Evolutionary conservation across 2,113 vertebrate species (phyloP).

Genomic region (Dermatemys mawii): DNA sequence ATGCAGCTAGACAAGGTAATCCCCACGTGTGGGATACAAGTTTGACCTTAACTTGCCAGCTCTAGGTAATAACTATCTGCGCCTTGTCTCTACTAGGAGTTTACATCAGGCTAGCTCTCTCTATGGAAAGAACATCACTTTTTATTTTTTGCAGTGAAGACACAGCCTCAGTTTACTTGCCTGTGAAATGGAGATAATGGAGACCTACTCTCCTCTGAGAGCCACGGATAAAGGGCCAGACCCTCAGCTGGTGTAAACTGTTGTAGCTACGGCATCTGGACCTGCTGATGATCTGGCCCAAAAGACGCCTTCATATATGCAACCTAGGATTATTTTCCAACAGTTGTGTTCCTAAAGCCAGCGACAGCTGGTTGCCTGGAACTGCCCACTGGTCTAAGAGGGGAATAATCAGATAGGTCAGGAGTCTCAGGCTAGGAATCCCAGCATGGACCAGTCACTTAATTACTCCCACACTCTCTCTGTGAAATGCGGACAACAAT

Average conservation of each 20-base stretch:
- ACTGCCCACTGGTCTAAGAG: not conserved
- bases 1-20: not conserved
- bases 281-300: not conserved
- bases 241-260: not conserved
- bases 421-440: not conserved
- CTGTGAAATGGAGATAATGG: not conserved
- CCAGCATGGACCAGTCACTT: not conserved
- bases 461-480: not conserved
- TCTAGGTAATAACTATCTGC: not conserved
- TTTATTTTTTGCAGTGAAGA: not conserved
- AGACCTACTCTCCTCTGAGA: not conserved
- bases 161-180: not conserved
- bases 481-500: not conserved
- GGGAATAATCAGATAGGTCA: not conserved
- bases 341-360: not conserved
- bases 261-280: not conserved
- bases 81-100: not conserved
- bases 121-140: not conserved
- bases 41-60: not conserved
- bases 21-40: not conserved
- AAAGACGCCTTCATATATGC: not conserved
- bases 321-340: not conserved
- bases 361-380: not conserved
- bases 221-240: not conserved
- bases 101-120: not conserved